Conservation (phyloP, 2,888 invertebrate species). For the Drosophila parthenogenetica region DNA sequence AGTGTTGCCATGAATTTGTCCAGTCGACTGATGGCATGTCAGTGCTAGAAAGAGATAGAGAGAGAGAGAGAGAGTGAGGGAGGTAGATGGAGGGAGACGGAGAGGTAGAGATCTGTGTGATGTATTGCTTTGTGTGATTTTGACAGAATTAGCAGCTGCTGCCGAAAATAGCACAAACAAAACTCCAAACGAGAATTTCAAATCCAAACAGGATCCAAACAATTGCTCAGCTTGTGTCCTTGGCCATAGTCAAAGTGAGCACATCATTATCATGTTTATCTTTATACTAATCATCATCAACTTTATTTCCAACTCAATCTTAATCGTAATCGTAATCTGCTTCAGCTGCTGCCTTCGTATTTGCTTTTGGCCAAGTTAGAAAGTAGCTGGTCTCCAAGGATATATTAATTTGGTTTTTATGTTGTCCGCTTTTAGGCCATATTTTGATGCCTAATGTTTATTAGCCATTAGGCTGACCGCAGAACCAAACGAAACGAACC, state of each 20-base stretch:
- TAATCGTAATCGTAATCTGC: neutral
- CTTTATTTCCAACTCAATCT: neutral
- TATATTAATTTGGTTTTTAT: conserved; percentile 79
- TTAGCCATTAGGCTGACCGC: conserved; percentile 73
- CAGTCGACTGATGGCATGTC: conserved; percentile 56
- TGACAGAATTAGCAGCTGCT: conserved; percentile 79
- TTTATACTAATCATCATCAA: neutral
- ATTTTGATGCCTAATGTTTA: conserved; percentile 64
- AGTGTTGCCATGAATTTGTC: conserved; percentile 75
- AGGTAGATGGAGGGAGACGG: neutral
- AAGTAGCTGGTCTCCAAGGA: conserved; percentile 70
- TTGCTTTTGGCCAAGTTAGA: conserved; percentile 19
- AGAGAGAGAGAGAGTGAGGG: neutral
- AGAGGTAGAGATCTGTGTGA: conserved; percentile 49
- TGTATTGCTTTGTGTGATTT: conserved; percentile 79
- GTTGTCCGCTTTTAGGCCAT: conserved; percentile 63
- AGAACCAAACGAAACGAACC: neutral
- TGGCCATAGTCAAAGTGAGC: conserved; percentile 27
- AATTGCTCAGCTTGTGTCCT: conserved; percentile 37
- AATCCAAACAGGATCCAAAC: conserved; percentile 20
- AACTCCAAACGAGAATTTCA: conserved; percentile 3
- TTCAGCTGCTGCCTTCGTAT: neutral
- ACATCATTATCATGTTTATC: conserved; percentile 12
- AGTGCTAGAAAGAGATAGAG: neutral
- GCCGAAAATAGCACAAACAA: conserved; percentile 71